phyloP scores from a whole-genome alignment of 2,888 invertebrate species.

The Polietes domitor region DNA sequence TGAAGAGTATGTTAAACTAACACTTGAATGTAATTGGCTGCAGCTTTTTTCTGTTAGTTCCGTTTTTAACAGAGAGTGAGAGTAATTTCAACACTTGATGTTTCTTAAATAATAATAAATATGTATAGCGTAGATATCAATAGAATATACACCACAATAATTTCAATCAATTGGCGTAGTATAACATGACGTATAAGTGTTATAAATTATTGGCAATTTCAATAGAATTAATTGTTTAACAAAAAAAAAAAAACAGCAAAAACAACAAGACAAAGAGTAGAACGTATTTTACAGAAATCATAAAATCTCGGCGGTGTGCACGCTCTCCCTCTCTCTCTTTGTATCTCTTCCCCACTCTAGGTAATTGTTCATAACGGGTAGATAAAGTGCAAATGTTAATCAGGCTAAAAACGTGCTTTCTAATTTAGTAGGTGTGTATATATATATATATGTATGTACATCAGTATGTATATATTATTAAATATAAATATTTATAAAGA shows the following conservation, averaged over 20 bases:
- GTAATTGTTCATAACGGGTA: too few species aligned
- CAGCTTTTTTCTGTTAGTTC: too few species aligned
- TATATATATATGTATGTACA: too few species aligned
- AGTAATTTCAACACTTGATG: too few species aligned
- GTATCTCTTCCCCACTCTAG: too few species aligned
- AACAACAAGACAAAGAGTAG: not conserved
- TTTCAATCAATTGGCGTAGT: not conserved
- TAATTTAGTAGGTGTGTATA: not conserved
- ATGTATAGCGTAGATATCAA: not conserved
- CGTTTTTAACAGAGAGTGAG: too few species aligned
- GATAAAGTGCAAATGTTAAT: not conserved
- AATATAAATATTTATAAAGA: not conserved
- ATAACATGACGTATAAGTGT: conserved; percentile 5
- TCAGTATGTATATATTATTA: not conserved
- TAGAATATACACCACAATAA: not conserved
- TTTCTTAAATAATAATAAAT: too few species aligned
- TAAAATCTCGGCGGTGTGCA: too few species aligned
- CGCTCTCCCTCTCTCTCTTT: too few species aligned
- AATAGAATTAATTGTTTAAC: not conserved
- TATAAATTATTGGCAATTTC: not conserved
- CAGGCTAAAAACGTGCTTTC: not conserved
- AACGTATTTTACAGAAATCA: too few species aligned
- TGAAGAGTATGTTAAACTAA: too few species aligned
- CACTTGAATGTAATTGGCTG: too few species aligned
- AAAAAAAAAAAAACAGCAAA: not conserved